These are phyloP conservation scores for Percopsis transmontana DNA, from an alignment of 2,113 vertebrate species.

Conservation along the genomic window DNA sequence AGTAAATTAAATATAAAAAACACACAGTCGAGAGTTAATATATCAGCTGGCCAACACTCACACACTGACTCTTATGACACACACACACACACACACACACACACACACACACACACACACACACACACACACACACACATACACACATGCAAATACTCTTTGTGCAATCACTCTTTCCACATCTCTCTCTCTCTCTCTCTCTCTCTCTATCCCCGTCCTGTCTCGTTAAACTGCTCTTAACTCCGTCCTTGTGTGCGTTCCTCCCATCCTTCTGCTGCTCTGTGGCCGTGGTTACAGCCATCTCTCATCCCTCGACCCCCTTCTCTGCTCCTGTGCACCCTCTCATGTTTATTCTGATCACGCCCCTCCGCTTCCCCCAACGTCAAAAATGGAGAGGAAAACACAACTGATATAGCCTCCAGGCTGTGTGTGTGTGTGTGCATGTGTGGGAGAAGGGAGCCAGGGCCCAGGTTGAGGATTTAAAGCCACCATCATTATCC, in stretches of 20 bases:
- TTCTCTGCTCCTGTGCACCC: not conserved
- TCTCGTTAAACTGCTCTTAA: not conserved
- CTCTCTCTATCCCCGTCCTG: not conserved
- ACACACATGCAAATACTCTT: not conserved
- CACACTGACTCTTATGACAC: slow-evolving; percentile 4
- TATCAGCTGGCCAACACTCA: too few relatives aligned
- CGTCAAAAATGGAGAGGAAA: not conserved
- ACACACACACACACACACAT: slow-evolving; percentile 9
- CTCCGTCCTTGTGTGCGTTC: not conserved
- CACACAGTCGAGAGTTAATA: not conserved
- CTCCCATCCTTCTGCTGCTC: not conserved
- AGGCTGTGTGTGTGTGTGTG: not conserved
- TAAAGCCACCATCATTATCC: slow-evolving; percentile 18
- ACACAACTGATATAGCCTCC: slow-evolving; percentile 6
- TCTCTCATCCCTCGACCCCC: slow-evolving; percentile 3
- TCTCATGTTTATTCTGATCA: slow-evolving; percentile 36
- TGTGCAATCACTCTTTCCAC: slow-evolving; percentile 14
- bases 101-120: slow-evolving; percentile 4
- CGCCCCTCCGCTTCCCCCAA: not conserved
- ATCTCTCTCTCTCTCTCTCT: not conserved
- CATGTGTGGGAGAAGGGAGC: not conserved
- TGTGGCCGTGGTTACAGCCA: slow-evolving; percentile 8
- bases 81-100: slow-evolving; percentile 4
- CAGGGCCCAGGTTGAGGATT: slow-evolving; percentile 4
- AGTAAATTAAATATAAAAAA: too few relatives aligned